Evolutionary conservation across 2,888 invertebrate genomes (phyloP).

Genomic region (Andrena flavipes): DNA sequence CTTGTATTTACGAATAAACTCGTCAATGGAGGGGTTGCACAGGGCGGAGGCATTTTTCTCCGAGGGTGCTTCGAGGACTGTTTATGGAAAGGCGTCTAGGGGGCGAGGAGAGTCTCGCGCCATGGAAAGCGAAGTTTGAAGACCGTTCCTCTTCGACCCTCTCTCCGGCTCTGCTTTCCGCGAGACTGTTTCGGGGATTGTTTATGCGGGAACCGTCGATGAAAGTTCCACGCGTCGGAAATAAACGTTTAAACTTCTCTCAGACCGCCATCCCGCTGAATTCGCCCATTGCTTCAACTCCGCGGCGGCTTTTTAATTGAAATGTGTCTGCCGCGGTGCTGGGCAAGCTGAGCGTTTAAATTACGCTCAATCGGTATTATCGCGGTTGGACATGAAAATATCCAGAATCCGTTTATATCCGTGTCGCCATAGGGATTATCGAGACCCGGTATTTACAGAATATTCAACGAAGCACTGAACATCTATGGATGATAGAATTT

Average conservation of each 20-base stretch:
- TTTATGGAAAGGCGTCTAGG: constrained; percentile 33
- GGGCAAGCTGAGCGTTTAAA: not conserved
- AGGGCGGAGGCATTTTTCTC: constrained; percentile 13
- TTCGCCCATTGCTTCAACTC: not conserved
- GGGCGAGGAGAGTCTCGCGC: constrained; percentile 48
- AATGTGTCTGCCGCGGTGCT: constrained; percentile 1
- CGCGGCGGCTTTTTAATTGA: constrained; percentile 1
- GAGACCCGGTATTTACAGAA: too few species aligned
- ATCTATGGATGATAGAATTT: too few species aligned
- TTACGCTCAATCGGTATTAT: constrained; percentile 11
- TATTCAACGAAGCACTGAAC: too few species aligned
- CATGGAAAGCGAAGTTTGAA: constrained; percentile 58
- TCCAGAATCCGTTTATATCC: not conserved
- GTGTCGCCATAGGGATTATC: not conserved
- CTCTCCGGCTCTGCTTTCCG: not conserved
- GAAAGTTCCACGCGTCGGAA: constrained; percentile 43
- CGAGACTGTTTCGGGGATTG: constrained; percentile 51
- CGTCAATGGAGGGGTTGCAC: not conserved
- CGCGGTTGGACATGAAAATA: not conserved
- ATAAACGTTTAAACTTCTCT: constrained; percentile 47
- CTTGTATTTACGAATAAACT: constrained; percentile 24
- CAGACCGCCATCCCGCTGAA: constrained; percentile 16
- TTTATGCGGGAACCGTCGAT: constrained; percentile 45
- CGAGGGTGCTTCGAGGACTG: constrained; percentile 33
- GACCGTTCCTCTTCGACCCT: constrained; percentile 16